phyloP scores from a whole-genome alignment of 2,797 vertebrate genomes.

The Sebastes steindachneri region DNA sequence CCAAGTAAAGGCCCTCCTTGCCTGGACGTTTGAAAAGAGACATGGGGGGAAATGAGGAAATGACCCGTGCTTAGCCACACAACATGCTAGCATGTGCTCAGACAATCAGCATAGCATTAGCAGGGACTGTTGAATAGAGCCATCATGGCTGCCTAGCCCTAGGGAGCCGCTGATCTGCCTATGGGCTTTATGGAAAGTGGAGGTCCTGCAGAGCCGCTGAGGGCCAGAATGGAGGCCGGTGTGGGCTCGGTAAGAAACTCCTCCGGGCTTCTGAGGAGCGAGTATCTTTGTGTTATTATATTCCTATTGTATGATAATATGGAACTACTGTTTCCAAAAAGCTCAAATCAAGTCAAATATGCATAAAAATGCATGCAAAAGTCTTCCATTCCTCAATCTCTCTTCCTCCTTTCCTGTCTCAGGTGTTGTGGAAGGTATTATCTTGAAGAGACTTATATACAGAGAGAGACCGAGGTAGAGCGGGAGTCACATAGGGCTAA shows the following conservation, averaged over 20 bases:
- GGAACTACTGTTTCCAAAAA: background rate
- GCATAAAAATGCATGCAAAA: background rate
- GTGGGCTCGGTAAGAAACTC: constrained; percentile 28
- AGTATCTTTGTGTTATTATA: constrained; percentile 2
- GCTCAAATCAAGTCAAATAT: background rate
- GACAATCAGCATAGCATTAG: constrained; percentile 75
- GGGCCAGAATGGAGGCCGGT: constrained; percentile 40
- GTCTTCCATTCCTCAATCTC: background rate
- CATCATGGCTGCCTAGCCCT: constrained; percentile 56
- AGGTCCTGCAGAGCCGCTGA: constrained; percentile 55
- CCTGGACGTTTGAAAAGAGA: constrained; percentile 64
- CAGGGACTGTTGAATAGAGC: constrained; percentile 67
- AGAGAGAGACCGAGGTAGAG: constrained; percentile 23
- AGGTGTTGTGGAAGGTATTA: constrained; percentile 84
- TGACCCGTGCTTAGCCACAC: constrained; percentile 72
- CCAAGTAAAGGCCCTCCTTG: constrained; percentile 57
- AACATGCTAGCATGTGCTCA: constrained; percentile 62
- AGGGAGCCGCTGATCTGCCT: constrained; percentile 66
- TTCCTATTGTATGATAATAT: background rate
- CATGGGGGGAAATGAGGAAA: constrained; percentile 74
- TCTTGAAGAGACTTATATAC: constrained; percentile 82
- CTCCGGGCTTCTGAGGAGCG: background rate
- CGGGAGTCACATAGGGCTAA: constrained; percentile 63
- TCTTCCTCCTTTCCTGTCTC: background rate
- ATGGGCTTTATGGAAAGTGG: constrained; percentile 66